Conservation (phyloP, 64 coral and sea anemone species). For the Acropora tenuis region DNA sequence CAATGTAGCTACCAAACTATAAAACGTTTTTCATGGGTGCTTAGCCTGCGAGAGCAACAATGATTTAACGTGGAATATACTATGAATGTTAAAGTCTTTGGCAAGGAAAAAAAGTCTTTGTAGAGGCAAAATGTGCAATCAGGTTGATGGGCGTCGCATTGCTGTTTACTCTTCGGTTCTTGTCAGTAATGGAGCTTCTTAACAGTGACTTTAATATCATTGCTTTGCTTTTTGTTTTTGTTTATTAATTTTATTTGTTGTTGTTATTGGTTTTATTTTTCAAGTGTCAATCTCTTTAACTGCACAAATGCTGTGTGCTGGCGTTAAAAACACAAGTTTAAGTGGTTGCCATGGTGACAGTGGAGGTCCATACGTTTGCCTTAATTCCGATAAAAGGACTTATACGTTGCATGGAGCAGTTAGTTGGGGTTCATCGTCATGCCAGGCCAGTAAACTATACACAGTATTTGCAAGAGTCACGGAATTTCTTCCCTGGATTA, state of each 20-base stretch:
- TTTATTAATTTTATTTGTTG: too few species aligned
- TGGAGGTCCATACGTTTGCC: constrained; percentile 58
- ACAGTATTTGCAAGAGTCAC: constrained; percentile 55
- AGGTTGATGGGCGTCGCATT: too few species aligned
- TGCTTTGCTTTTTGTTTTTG: not conserved
- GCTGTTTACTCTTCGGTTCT: too few species aligned
- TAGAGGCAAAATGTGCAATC: too few species aligned
- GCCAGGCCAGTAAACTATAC: constrained; percentile 14
- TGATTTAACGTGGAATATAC: too few species aligned
- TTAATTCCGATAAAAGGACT: constrained; percentile 8
- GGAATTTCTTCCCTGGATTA: constrained; percentile 47
- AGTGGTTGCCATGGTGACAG: constrained; percentile 74
- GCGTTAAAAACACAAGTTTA: constrained; percentile 28
- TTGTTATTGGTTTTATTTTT: too few species aligned
- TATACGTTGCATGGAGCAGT: constrained; percentile 17
- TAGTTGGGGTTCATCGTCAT: constrained; percentile 45
- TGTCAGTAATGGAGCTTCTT: too few species aligned
- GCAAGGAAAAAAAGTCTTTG: too few species aligned
- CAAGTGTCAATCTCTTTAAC: not conserved
- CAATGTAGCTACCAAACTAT: too few species aligned
- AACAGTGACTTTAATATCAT: not conserved
- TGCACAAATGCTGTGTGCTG: constrained; percentile 50
- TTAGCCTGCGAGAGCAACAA: too few species aligned
- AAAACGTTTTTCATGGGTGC: too few species aligned
- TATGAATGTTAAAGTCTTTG: too few species aligned